Conservation (phyloP, 2,113 vertebrate species). For the Balaeniceps rex region DNA sequence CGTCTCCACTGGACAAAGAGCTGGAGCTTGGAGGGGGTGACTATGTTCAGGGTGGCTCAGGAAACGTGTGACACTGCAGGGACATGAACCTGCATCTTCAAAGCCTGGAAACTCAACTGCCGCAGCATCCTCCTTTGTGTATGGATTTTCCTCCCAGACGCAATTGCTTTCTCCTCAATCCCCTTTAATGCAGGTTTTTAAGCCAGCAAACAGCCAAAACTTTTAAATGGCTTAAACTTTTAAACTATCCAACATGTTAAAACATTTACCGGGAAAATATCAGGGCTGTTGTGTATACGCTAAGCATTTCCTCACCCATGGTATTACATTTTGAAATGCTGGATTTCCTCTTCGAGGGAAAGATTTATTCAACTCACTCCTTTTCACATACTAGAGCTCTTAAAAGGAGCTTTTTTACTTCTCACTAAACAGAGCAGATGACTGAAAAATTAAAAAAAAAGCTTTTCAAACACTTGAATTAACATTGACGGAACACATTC, state of each 20-base stretch:
- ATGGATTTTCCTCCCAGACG: background rate
- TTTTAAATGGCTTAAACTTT: background rate
- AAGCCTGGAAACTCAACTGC: background rate
- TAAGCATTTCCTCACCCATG: background rate
- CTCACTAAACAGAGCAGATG: background rate
- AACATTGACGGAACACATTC: background rate
- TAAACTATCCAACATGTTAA: background rate
- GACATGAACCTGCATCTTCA: background rate
- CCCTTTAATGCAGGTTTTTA: background rate
- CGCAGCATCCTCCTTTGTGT: background rate
- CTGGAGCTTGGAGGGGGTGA: background rate
- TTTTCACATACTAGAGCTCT: background rate
- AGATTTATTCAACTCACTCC: background rate
- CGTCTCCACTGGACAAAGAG: background rate
- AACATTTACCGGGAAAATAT: background rate
- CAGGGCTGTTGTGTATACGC: background rate
- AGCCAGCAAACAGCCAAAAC: background rate
- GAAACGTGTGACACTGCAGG: accelerated
- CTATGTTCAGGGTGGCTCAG: too few relatives aligned
- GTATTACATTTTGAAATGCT: background rate
- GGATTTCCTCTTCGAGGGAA: background rate
- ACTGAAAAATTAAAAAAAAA: background rate
- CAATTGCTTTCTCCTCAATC: background rate
- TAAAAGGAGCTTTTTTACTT: background rate
- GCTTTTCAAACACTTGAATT: background rate